Evolutionary conservation across 2,888 invertebrate species (phyloP).

Genomic region (Lycophotia porphyrea): DNA sequence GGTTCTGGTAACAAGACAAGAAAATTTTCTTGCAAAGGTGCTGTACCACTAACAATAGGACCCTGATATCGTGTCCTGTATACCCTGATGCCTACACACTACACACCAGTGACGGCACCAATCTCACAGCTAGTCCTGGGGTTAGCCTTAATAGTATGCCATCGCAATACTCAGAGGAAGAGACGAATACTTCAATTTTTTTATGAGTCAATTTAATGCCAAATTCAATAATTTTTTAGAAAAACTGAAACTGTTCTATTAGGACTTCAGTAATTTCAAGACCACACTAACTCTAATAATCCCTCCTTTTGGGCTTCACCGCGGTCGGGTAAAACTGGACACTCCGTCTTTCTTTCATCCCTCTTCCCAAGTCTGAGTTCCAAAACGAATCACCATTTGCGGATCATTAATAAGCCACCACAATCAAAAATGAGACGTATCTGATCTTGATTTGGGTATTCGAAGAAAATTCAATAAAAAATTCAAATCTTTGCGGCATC

Average conservation of each 20-base stretch:
- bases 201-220: neutral
- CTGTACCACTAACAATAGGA: neutral
- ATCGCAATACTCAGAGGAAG: neutral
- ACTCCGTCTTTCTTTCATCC: neutral
- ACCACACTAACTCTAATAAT: too few species aligned
- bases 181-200: neutral
- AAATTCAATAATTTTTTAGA: too few species aligned
- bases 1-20: neutral
- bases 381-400: constrained; percentile 34
- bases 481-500: constrained; percentile 61
- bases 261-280: too few species aligned
- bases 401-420: constrained; percentile 53
- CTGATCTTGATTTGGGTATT: constrained; percentile 66
- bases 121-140: neutral
- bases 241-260: too few species aligned
- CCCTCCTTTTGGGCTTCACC: too few species aligned
- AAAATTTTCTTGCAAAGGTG: neutral
- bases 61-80: too few species aligned
- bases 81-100: neutral
- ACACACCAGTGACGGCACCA: neutral
- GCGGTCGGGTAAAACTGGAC: neutral
- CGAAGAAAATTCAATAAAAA: constrained; percentile 65
- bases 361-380: neutral
- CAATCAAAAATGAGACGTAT: constrained; percentile 52
- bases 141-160: neutral